phyloP scores from a whole-genome alignment of 2,888 invertebrate species.

The Microplitis deprimator region DNA sequence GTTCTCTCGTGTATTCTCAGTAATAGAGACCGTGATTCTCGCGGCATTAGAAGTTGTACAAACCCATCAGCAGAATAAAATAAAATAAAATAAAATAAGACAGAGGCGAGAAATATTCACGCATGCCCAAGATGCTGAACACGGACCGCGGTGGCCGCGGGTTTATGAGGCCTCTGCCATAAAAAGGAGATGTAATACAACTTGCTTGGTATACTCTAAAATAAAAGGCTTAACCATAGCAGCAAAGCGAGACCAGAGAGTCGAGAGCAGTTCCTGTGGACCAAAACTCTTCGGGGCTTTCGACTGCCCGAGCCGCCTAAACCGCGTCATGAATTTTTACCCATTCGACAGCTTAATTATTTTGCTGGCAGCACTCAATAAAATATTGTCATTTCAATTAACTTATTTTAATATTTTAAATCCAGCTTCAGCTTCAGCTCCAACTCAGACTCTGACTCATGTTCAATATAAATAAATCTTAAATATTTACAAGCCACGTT shows the following conservation, averaged over 20 bases:
- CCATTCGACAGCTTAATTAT: conserved; percentile 55
- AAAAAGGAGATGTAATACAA: conserved; percentile 55
- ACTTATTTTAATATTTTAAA: not conserved
- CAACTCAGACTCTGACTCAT: no score
- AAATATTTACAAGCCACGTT: not conserved
- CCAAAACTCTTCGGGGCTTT: conserved; percentile 9
- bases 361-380: conserved; percentile 45
- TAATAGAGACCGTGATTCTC: not conserved
- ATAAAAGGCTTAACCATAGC: not conserved
- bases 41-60: not conserved
- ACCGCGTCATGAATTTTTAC: conserved; percentile 24
- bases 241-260: no score
- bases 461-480: not conserved
- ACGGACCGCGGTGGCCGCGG: conserved; percentile 54
- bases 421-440: no score
- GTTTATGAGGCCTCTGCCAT: conserved; percentile 60
- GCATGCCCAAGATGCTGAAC: conserved; percentile 61
- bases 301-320: conserved; percentile 20
- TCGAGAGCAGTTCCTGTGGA: conserved; percentile 1
- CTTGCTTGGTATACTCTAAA: conserved; percentile 42
- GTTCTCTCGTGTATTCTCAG: not conserved
- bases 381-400: conserved; percentile 28
- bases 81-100: conserved; percentile 18
- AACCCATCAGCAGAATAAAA: conserved; percentile 3
- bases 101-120: conserved; percentile 60